Evolutionary conservation across 2,113 vertebrate species (phyloP), one percentile per base, ranked within the genome.

Genomic region (Astatoreochromis straeleni): DNA sequence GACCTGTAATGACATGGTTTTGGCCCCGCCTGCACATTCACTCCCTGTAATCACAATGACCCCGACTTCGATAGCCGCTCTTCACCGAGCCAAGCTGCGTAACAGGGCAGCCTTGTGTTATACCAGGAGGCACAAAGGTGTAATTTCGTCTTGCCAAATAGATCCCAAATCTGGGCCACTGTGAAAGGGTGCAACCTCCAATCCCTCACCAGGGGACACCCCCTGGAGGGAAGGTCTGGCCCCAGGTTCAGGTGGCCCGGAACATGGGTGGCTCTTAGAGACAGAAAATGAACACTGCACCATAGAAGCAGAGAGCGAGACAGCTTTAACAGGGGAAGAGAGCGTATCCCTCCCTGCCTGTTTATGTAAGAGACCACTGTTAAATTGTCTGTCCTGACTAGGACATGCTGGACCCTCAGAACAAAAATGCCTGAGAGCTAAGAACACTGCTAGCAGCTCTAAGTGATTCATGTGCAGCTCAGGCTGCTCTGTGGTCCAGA

Each of bases 41-140:
- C 31, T 65, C 31, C 31, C 58, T 63, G 17, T 63, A 0, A 63
- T 35, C 58, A 35, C 58, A 33, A 11, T 63, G 26, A 19, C 31
- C 17, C 31, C 0, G 4, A 65, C 4, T 65, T 65, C 0, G 4
- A 65, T 65, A 65, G 31, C 3, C 6, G 2, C 60, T 5, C 17
- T n/a, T 65, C 60, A 63, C 6, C 16, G 2, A 63, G 58, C 17
- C 58, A 63, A 63, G 29, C 29, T 63, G 17, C 3, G 1, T n/a
- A 35, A 63, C 31, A 19, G 6, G 3, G 31, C 9, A n/a, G 17
- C 31, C 58, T 63, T 35, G 31, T 12, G 17, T 35, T 33, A 1
- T 12, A 35, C 31, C 31, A n/a, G 60, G 31, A 65, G 17, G 31
- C 17, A 65, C 0, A 65, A 65, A 63, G 16, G 1, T 63, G 8